Base-by-base conservation (phyloP, 2,797 vertebrate species). In the Pseudomugil gertrudae region DNA sequence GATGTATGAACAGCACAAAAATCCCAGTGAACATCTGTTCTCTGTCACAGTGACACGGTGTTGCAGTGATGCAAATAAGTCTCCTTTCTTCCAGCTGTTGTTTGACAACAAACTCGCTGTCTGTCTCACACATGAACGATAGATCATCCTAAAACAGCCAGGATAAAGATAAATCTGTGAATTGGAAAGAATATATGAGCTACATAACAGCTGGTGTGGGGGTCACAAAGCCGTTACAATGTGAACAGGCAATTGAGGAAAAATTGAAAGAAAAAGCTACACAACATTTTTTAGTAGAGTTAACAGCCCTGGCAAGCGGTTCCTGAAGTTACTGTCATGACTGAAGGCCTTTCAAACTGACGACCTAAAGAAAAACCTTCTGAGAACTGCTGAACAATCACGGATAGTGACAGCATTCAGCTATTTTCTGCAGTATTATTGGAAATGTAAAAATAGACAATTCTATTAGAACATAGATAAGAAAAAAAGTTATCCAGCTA, bases 21-120 rank as follows among this genome's bases (percentile, higher is more conserved):
- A 82, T 81, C 83, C 73, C 78, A 40, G 61, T 3, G n/a, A 90
- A 86, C 87, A 88, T 88, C 88, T 90, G 88, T 64, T 88, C 69
- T 71, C 81, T 78, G 84, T 89, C 87, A 87, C 69, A 54, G 55
- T 38, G 9, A 77, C 71, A 2, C 69, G 52, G 73, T 74, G 15
- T 38, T 15, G 36, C 36, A 74, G 71, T 21, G 48, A 82, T 57
- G 77, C 64, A 82, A 83, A 78, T 33, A 14, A 85, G 77, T 68
- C 75, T 75, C 75, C 75, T 76, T 64, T 81, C 72, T 52, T 58
- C 68, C 89, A 88, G 87, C 79, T 90, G 89, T 55, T 63, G 69
- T 68, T 75, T 88, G 80, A 81, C 80, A 82, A 62, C 68, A 74
- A 77, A 72, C 75, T 35, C 26, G 29, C 53, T 59, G 59, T 82